These are phyloP conservation scores for Oceanodroma leucorhoa DNA, from an alignment of 2,797 vertebrate genomes.

Conservation along the genomic window DNA sequence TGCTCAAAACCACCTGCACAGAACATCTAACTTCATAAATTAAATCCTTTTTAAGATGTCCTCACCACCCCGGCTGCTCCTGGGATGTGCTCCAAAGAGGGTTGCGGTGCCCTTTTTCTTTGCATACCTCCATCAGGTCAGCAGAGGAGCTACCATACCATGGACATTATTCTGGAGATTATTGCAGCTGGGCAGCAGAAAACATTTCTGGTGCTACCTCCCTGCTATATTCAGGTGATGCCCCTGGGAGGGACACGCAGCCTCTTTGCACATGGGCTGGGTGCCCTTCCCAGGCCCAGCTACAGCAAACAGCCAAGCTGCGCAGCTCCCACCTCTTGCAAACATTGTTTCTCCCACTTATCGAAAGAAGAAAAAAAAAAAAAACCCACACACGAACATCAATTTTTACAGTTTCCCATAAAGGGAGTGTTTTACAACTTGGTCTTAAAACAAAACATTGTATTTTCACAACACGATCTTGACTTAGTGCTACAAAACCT, in stretches of 20 bases:
- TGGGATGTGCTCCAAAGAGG: accelerated
- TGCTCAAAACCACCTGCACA: neutral
- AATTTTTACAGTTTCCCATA: neutral
- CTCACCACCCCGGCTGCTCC: neutral
- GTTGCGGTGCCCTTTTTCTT: neutral
- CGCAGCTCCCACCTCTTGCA: neutral
- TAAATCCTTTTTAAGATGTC: neutral
- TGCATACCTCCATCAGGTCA: neutral
- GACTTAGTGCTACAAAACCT: neutral
- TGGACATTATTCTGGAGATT: neutral
- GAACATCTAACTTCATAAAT: neutral
- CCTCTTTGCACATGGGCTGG: neutral
- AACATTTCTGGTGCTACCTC: neutral
- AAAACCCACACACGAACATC: accelerated
- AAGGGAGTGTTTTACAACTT: neutral
- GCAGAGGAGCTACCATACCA: neutral
- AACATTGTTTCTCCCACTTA: neutral
- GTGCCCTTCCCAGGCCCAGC: neutral
- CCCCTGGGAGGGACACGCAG: accelerated
- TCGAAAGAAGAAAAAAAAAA: too few species aligned
- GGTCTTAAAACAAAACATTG: neutral
- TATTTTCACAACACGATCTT: accelerated
- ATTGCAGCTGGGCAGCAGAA: neutral
- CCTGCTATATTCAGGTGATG: neutral
- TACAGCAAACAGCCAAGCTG: neutral